phyloP scores from a whole-genome alignment of 2,888 invertebrate species.

The Drosophila tripunctata region DNA sequence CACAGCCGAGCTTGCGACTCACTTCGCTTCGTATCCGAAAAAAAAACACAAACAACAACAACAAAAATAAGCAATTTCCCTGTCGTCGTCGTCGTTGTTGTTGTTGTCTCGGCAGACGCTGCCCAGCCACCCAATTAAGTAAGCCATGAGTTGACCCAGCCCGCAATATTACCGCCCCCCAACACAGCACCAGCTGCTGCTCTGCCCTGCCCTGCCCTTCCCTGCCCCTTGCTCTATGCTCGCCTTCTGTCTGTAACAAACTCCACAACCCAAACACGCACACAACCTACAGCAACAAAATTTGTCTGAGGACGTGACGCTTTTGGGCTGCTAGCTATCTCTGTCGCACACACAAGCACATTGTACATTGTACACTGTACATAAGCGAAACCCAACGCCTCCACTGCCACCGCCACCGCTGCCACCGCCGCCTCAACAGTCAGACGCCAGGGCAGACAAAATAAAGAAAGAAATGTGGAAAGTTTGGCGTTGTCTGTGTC shows the following conservation, averaged over 20 bases:
- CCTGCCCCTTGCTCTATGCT: not conserved
- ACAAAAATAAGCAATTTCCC: constrained; percentile 68
- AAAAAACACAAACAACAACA: constrained; percentile 8
- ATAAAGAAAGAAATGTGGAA: constrained; percentile 53
- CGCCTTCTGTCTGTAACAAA: constrained; percentile 19
- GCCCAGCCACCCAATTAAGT: constrained; percentile 79
- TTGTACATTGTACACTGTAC: not conserved
- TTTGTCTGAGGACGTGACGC: constrained; percentile 72
- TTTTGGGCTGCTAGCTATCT: constrained; percentile 42
- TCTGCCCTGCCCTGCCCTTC: not conserved
- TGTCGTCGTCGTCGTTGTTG: constrained; percentile 28
- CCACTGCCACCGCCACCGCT: not conserved
- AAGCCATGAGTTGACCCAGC: constrained; percentile 72
- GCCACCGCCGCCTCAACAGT: constrained; percentile 10
- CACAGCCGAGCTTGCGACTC: constrained; percentile 45
- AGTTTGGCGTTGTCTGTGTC: constrained; percentile 45
- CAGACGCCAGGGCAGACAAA: constrained; percentile 59
- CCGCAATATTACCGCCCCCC: constrained; percentile 1
- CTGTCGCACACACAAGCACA: constrained; percentile 20
- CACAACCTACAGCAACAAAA: constrained; percentile 83
- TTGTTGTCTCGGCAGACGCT: constrained; percentile 69
- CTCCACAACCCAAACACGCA: constrained; percentile 36
- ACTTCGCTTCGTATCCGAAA: constrained; percentile 39
- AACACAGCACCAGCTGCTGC: too few relatives aligned
- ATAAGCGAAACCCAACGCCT: constrained; percentile 11